Evolutionary conservation across 2,113 vertebrate species (phyloP).

Genomic region (Pheucticus melanocephalus): DNA sequence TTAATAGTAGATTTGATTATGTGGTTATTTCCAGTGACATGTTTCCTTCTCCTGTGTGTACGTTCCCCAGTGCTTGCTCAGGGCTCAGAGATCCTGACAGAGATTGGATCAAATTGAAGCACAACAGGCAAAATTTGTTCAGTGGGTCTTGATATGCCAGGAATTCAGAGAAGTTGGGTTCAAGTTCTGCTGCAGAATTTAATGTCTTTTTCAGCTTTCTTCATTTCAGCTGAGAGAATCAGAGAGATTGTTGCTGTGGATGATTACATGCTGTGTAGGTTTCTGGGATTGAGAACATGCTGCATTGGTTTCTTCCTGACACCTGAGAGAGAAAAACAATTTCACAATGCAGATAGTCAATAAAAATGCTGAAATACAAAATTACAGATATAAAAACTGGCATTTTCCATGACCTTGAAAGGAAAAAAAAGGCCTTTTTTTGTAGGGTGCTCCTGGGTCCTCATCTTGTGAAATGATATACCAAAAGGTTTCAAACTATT

Average conservation of each 20-base stretch:
- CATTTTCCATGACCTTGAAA: neutral
- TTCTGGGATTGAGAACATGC: neutral
- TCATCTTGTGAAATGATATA: neutral
- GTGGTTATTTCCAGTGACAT: neutral
- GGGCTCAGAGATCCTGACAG: neutral
- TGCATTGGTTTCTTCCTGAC: neutral
- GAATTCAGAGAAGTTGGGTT: neutral
- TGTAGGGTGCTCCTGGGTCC: neutral
- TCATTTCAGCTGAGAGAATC: neutral
- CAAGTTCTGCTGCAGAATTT: neutral
- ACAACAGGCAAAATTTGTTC: neutral
- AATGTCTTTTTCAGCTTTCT: neutral
- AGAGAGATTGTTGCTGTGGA: neutral
- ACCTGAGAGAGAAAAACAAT: neutral
- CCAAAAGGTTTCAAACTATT: neutral
- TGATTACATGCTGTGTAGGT: neutral
- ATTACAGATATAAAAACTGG: neutral
- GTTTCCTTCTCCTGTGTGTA: neutral
- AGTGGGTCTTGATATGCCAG: neutral
- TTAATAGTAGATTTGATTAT: neutral
- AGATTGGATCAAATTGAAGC: neutral
- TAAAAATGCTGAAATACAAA: neutral
- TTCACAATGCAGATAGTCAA: neutral
- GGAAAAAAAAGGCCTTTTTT: neutral
- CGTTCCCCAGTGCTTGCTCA: fast-evolving